Evolutionary conservation across 2,113 vertebrate species (phyloP).

Genomic region (Melanocharis versteri): DNA sequence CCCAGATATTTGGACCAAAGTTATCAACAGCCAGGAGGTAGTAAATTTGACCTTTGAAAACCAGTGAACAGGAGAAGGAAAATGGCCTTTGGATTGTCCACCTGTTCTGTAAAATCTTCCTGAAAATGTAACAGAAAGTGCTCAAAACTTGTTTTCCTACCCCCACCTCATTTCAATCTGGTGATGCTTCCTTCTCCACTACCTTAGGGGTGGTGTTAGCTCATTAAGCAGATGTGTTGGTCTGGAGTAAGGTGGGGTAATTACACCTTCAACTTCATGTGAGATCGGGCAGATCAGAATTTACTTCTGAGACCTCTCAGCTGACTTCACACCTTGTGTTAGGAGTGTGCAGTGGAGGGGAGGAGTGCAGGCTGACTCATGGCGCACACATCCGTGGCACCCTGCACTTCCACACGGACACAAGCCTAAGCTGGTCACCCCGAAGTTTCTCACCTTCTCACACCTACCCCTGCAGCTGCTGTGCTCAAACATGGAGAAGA

Average conservation of each 20-base stretch:
- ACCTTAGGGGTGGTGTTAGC: background rate
- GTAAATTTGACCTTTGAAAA: background rate
- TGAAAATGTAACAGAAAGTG: background rate
- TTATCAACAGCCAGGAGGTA: background rate
- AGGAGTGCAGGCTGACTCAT: accelerated
- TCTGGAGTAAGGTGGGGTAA: background rate
- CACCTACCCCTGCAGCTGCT: background rate
- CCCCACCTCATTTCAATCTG: background rate
- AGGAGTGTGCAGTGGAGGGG: background rate
- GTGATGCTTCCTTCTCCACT: background rate
- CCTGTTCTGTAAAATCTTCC: background rate
- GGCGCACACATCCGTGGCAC: background rate
- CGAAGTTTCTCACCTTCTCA: background rate
- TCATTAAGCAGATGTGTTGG: background rate
- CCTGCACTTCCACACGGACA: background rate
- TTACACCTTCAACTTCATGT: accelerated
- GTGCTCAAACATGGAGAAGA: background rate
- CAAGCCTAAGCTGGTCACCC: background rate
- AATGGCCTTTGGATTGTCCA: background rate
- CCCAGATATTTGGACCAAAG: background rate
- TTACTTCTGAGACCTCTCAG: background rate
- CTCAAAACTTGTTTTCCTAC: background rate
- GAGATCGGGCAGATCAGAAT: background rate
- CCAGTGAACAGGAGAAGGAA: background rate
- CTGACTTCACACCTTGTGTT: background rate